Conservation (phyloP, 2,888 invertebrate genomes). For the Protodeltote pygarga region DNA sequence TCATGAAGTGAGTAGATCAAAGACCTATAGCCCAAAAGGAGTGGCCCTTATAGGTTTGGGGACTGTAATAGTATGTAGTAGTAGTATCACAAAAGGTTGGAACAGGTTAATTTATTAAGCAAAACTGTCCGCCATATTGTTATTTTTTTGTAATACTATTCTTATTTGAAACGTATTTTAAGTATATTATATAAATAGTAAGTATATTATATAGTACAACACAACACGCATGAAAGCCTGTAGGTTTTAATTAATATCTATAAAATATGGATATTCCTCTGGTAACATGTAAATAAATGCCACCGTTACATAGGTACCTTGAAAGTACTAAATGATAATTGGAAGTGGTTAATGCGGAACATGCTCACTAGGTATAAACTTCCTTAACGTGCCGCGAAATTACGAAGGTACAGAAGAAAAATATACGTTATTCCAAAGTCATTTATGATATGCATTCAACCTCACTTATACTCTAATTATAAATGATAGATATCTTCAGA, state of each 20-base stretch:
- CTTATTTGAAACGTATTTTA: too few relatives aligned
- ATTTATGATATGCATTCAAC: conserved; percentile 58
- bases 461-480: conserved; percentile 74
- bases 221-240: too few relatives aligned
- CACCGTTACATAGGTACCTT: not conserved
- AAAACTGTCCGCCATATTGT: too few relatives aligned
- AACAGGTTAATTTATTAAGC: too few relatives aligned
- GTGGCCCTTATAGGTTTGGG: too few relatives aligned
- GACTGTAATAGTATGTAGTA: too few relatives aligned
- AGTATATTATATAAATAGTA: too few relatives aligned
- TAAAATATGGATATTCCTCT: not conserved
- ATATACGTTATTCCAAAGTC: conserved; percentile 28
- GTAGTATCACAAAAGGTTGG: too few relatives aligned
- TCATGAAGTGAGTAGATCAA: too few relatives aligned
- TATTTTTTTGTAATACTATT: too few relatives aligned
- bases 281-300: not conserved
- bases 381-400: not conserved
- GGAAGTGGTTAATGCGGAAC: not conserved
- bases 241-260: too few relatives aligned
- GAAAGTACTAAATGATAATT: not conserved
- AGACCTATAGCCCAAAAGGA: too few relatives aligned
- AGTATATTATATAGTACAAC: not conserved
- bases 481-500: conserved; percentile 71
- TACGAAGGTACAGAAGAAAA: not conserved
- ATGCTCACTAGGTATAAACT: not conserved